These are phyloP conservation scores for Momotus momota DNA, from an alignment of 2,797 vertebrate genomes.

Conservation along the genomic window DNA sequence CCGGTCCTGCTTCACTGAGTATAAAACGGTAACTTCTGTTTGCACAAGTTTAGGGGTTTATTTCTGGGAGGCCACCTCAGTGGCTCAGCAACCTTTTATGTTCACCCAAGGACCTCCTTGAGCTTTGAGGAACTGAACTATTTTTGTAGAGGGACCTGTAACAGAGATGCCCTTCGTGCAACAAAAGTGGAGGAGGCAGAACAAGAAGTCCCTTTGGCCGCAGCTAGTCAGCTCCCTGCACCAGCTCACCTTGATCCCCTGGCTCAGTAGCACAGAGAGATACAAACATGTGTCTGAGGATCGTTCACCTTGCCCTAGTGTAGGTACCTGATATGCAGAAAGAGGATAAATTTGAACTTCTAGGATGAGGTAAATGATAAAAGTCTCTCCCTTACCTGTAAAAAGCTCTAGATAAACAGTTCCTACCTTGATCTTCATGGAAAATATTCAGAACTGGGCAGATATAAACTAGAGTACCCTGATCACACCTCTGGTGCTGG, in stretches of 20 bases:
- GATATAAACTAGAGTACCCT: not conserved
- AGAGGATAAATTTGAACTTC: not conserved
- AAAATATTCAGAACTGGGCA: not conserved
- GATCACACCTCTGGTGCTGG: not conserved
- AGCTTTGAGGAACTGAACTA: not conserved
- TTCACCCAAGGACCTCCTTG: not conserved
- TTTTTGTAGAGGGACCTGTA: not conserved
- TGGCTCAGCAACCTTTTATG: not conserved
- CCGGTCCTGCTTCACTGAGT: fast-evolving
- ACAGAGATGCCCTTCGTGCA: not conserved
- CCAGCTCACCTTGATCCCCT: not conserved
- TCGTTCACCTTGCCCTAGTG: not conserved
- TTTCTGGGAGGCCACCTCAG: not conserved
- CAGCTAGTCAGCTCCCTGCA: not conserved
- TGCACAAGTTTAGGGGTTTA: not conserved
- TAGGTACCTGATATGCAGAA: not conserved
- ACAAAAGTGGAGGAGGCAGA: not conserved
- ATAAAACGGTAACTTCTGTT: not conserved
- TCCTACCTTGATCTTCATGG: not conserved
- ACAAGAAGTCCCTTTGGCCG: not conserved
- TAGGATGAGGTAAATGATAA: not conserved
- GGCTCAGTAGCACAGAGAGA: not conserved
- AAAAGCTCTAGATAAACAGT: not conserved
- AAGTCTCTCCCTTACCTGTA: not conserved
- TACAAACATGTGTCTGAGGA: fast-evolving